Evolutionary conservation across 2,113 vertebrate genomes (phyloP), one percentile per base, ranked within the genome.

Genomic region (Menidia beryllina): DNA sequence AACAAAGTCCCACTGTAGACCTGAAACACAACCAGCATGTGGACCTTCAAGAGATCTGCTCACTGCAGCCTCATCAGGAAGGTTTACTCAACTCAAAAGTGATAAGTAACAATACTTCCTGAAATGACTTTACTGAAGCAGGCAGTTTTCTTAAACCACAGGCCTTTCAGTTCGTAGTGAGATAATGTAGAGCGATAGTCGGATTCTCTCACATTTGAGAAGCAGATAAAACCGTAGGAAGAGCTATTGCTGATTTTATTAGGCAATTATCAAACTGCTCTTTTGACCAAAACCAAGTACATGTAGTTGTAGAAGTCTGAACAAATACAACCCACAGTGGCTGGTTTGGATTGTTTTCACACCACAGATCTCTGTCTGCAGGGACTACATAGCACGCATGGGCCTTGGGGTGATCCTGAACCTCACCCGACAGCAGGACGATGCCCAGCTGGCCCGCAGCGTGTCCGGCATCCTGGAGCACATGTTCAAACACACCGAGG

Each of bases 401-500:
- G 97, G 97, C 0, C 91, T 99, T 57, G 96, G 97, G 0, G 96
- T 97, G 51, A 93, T 99, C 66, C 93, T 99, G 78, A 97, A 96
- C 79, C 88, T 99, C 69, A 91, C 95, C 24, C 96, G 94, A 72
- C 93, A 98, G 62, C 93, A 95, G 12, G 96, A 97, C 0, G 92
- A 96, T 0, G 93, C 94, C 10, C 95, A 95, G 85, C 88, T 99
- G 86, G 96, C 95, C 0, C 93, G 90, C 48, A 96, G 95, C 0
- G 56, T 96, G 26, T 95, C 97, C 0, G 98, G 97, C 2, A 97
- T 99, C 92, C 88, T 99, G 85, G 97, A 98, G 89, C 98, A 99
- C 92, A 99, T 99, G 98, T 98, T 99, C 95, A 99, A 99, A 68
- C 97, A 99, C 93, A 95, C 95, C 0, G 97, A 98, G 90, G 96